Evolutionary conservation across 2,888 invertebrate genomes (phyloP).

Genomic region (Poecilus cupreus): DNA sequence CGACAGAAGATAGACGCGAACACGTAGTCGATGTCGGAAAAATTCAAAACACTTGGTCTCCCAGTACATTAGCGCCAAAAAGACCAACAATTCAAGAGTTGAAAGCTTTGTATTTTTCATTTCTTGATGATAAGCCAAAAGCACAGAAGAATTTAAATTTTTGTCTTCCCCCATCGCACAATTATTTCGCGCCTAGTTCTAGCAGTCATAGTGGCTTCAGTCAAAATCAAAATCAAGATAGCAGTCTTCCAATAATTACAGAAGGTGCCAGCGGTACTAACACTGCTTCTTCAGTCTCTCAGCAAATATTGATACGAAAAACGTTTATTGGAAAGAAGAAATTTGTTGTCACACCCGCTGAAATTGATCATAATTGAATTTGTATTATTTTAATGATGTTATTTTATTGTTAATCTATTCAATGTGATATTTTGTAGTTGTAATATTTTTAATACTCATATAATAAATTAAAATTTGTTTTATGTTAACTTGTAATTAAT

Average conservation of each 20-base stretch:
- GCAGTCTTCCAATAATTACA: constrained; percentile 9
- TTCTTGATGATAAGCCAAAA: constrained; percentile 60
- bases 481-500: too few species aligned
- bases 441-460: too few species aligned
- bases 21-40: constrained; percentile 61
- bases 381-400: not conserved
- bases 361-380: constrained; percentile 25
- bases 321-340: constrained; percentile 24
- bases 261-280: not conserved
- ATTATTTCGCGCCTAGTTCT: not conserved
- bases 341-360: constrained; percentile 49
- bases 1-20: constrained; percentile 65
- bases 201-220: not conserved
- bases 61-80: constrained; percentile 63
- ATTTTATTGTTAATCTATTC: not conserved
- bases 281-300: not conserved
- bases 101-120: constrained; percentile 62
- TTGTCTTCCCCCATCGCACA: not conserved
- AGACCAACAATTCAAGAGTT: constrained; percentile 64
- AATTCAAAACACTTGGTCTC: constrained; percentile 67
- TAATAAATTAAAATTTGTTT: too few species aligned
- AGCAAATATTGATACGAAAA: constrained; percentile 1
- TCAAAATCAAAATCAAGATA: constrained; percentile 4
- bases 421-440: not conserved
- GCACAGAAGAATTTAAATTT: constrained; percentile 47